Evolutionary conservation across 2,888 invertebrate species (phyloP).

Genomic region (Isoperla grammatica): DNA sequence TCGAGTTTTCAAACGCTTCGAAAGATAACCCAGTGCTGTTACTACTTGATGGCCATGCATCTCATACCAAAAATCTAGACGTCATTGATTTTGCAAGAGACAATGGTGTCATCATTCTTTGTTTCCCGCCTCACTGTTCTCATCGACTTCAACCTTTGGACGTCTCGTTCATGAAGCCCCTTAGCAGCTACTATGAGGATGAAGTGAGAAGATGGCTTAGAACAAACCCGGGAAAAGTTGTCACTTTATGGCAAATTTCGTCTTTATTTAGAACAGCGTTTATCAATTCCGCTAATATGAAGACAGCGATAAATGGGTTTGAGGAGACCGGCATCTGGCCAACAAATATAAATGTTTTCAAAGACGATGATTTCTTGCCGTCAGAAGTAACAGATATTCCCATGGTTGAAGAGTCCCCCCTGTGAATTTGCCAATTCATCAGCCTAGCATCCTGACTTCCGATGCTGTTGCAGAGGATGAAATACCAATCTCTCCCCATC

Average conservation of each 20-base stretch:
- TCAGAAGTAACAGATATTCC: not conserved
- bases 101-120: not conserved
- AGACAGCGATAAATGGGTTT: constrained; percentile 1
- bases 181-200: not conserved
- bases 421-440: too few relatives aligned
- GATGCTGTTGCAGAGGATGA: too few relatives aligned
- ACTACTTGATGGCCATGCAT: not conserved
- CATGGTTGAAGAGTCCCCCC: too few relatives aligned
- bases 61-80: not conserved
- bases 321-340: not conserved
- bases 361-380: not conserved
- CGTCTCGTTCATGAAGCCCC: not conserved
- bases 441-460: too few relatives aligned
- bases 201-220: not conserved
- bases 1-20: not conserved
- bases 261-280: constrained; percentile 20
- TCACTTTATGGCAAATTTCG: not conserved
- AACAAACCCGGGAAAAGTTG: not conserved
- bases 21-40: not conserved
- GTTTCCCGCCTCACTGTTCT: constrained; percentile 9
- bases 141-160: constrained; percentile 9
- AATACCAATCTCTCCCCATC: too few relatives aligned
- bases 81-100: not conserved
- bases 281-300: constrained; percentile 13
- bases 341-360: not conserved